phyloP scores from a whole-genome alignment of 2,113 vertebrate genomes.

The Thunnus thynnus region DNA sequence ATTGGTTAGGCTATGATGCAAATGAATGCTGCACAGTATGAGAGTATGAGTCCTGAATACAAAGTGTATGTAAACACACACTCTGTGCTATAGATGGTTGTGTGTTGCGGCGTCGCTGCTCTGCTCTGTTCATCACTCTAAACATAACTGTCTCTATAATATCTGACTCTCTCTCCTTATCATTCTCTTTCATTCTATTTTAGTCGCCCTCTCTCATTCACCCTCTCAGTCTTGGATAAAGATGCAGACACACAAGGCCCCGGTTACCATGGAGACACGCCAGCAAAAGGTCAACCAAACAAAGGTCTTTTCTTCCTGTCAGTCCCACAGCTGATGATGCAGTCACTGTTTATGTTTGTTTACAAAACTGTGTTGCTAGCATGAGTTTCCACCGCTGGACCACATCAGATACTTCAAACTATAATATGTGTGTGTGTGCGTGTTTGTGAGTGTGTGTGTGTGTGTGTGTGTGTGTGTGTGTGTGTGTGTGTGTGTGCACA shows the following conservation, averaged over 20 bases:
- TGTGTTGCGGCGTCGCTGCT: not conserved
- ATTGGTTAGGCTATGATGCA: not conserved
- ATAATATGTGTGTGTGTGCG: not conserved
- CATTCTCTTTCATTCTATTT: conserved; percentile 18
- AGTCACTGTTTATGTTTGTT: conserved; percentile 67
- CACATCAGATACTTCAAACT: conserved; percentile 13
- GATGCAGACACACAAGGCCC: conserved; percentile 33
- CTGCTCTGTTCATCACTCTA: not conserved
- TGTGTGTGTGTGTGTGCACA: not conserved
- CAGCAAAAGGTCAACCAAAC: conserved; percentile 73
- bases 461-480: conserved; percentile 13
- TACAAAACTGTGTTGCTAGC: conserved; percentile 42
- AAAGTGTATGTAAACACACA: not conserved
- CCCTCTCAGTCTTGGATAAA: conserved; percentile 13
- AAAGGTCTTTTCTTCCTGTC: conserved; percentile 61
- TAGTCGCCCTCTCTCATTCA: not conserved
- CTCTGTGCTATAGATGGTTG: not conserved
- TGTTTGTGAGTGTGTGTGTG: conserved; percentile 11
- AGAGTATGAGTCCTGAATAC: not conserved
- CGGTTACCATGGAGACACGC: conserved; percentile 60
- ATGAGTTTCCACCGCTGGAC: not conserved
- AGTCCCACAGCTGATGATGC: conserved; percentile 53
- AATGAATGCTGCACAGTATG: not conserved
- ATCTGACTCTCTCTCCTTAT: conserved; percentile 4
- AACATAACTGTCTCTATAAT: conserved; percentile 2